A percentile compares a stretch with the other conserved stretches of the same genome.
Evolutionary conservation across 2,113 vertebrate genomes (phyloP).

Genomic region (Okapia johnstoni): DNA sequence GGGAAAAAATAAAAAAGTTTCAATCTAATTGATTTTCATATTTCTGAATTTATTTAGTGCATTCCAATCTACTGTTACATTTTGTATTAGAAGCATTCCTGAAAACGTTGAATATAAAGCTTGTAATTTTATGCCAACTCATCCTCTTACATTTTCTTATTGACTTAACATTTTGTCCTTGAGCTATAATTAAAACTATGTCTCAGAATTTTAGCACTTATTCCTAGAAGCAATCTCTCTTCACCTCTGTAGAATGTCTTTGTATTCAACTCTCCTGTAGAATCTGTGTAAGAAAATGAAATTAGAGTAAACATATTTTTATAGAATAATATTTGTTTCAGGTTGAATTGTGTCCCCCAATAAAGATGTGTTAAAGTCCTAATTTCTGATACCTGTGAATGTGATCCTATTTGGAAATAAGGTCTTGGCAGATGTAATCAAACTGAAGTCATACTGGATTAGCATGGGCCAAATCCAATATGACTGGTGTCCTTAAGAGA

Average conservation of each 20-base stretch:
- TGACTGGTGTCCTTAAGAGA: not conserved
- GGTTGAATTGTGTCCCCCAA: not conserved
- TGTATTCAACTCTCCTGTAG: not conserved
- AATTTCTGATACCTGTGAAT: not conserved
- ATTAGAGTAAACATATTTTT: not conserved
- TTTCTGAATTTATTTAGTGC: not conserved
- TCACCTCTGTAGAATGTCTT: not conserved
- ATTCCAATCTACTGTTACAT: not conserved
- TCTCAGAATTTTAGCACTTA: constrained; percentile 2
- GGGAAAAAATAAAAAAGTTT: not conserved
- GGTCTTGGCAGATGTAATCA: not conserved
- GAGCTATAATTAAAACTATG: not conserved
- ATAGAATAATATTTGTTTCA: not conserved
- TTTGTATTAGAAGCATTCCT: not conserved
- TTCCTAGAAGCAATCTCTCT: not conserved
- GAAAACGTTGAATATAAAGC: constrained; percentile 1
- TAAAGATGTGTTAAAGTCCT: not conserved
- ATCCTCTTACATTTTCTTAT: not conserved
- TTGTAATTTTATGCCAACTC: not conserved
- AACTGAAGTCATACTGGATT: not conserved
- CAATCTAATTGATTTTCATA: not conserved
- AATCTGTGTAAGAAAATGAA: not conserved
- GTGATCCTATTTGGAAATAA: not conserved
- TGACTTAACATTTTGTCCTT: constrained; percentile 31
- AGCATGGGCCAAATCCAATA: not conserved